phyloP scores from a whole-genome alignment of 2,888 invertebrate species.

The Alloplasta piceator region DNA sequence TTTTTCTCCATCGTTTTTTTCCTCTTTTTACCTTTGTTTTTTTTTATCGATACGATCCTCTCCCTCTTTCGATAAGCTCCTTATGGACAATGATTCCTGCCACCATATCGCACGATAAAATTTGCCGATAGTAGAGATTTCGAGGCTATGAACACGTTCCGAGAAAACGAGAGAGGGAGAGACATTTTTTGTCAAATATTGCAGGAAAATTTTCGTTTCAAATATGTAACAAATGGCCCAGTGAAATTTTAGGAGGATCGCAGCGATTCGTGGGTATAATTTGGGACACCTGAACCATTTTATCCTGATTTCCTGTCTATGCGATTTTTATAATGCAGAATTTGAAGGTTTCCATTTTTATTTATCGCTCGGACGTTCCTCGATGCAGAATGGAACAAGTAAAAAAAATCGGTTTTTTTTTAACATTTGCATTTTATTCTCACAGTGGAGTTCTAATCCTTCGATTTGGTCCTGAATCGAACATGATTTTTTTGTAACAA shows the following conservation, averaged over 20 bases:
- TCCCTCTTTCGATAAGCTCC: slow-evolving; percentile 14
- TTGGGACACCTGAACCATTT: too few species aligned
- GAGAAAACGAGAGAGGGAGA: neutral
- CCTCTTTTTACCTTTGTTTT: neutral
- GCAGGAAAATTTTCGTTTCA: slow-evolving; percentile 11
- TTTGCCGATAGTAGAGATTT: slow-evolving; percentile 31
- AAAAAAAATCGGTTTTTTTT: too few species aligned
- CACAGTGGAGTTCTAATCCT: too few species aligned
- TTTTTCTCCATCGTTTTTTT: slow-evolving; percentile 1
- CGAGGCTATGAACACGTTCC: neutral
- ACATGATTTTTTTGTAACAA: too few species aligned
- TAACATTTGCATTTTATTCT: too few species aligned
- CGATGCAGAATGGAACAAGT: too few species aligned
- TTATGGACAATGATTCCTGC: slow-evolving; percentile 35
- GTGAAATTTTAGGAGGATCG: neutral
- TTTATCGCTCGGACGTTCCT: too few species aligned
- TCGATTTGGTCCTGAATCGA: too few species aligned
- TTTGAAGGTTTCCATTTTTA: too few species aligned
- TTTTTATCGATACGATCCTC: slow-evolving; percentile 33
- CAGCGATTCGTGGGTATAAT: too few species aligned
- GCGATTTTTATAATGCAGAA: too few species aligned
- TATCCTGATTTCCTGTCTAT: too few species aligned
- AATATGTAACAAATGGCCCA: slow-evolving; percentile 17
- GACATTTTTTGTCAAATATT: slow-evolving; percentile 17
- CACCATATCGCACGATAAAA: slow-evolving; percentile 26